phyloP scores from a whole-genome alignment of 2,797 vertebrate genomes.

The Anisognathus igniventris region DNA sequence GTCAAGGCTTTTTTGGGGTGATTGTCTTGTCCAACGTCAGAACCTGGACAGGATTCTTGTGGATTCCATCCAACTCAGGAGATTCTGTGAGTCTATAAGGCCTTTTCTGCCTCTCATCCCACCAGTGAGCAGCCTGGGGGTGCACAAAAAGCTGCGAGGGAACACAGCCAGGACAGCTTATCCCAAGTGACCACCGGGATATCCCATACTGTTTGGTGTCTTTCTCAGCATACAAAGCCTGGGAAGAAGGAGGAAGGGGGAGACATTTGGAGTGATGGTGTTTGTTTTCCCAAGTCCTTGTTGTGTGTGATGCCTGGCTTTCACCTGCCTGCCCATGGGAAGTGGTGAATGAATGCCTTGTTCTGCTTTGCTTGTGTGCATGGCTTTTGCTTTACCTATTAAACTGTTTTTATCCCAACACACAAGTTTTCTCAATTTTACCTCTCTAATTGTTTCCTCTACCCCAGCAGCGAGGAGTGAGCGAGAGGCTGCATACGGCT shows the following conservation, averaged over 20 bases:
- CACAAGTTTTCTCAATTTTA: neutral
- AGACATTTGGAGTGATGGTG: neutral
- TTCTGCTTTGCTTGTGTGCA: neutral
- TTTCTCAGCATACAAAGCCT: neutral
- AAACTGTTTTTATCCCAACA: neutral
- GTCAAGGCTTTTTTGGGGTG: accelerated
- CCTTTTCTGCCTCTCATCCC: neutral
- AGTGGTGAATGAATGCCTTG: neutral
- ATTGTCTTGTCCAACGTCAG: neutral
- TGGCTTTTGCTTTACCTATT: neutral
- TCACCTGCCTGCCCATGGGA: neutral
- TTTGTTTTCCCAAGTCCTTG: neutral
- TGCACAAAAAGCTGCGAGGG: neutral
- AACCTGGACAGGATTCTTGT: neutral
- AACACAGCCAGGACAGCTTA: neutral
- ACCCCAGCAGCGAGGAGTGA: neutral
- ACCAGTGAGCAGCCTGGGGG: neutral
- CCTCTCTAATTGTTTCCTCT: neutral
- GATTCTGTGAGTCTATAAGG: neutral
- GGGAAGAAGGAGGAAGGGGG: neutral
- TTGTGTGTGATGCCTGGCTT: accelerated
- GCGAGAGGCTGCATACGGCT: accelerated
- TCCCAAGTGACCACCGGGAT: neutral
- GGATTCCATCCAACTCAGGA: accelerated
- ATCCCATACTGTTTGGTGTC: accelerated